phyloP scores from a whole-genome alignment of 2,888 invertebrate genomes.

The Apamea anceps region DNA sequence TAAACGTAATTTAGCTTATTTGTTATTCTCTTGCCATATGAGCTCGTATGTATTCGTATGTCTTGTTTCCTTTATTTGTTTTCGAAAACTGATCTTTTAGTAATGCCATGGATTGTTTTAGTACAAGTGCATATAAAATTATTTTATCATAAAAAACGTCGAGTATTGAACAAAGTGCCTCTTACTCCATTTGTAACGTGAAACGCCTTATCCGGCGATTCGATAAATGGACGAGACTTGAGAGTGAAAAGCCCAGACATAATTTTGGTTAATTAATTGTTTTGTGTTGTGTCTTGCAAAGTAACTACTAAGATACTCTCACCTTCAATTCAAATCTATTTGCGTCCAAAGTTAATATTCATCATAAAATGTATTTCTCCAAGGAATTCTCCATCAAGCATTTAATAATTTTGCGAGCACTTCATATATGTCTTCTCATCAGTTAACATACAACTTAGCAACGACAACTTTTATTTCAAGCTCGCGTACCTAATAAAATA shows the following conservation, averaged over 20 bases:
- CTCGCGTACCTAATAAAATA: conserved; percentile 3
- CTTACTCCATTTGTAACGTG: not conserved
- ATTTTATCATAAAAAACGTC: too few relatives aligned
- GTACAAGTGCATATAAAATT: not conserved
- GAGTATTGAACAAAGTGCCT: not conserved
- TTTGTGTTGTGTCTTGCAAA: not conserved
- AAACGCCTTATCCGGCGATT: not conserved
- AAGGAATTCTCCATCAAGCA: not conserved
- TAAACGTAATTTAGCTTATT: not conserved
- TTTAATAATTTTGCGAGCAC: not conserved
- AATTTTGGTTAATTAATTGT: not conserved
- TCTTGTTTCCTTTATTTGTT: not conserved
- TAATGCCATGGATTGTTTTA: not conserved
- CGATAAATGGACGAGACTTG: not conserved
- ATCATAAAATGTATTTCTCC: not conserved
- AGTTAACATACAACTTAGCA: not conserved
- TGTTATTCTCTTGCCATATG: not conserved
- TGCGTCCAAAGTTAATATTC: not conserved
- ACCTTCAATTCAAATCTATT: not conserved
- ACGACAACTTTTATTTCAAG: conserved; percentile 4
- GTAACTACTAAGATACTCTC: not conserved
- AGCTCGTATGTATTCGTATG: too few relatives aligned
- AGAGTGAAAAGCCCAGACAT: not conserved
- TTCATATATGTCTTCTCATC: not conserved
- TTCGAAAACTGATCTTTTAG: not conserved